Evolutionary conservation across 2,113 vertebrate species (phyloP), one percentile per base, ranked within the genome.

Genomic region (Onychostruthus taczanowskii): DNA sequence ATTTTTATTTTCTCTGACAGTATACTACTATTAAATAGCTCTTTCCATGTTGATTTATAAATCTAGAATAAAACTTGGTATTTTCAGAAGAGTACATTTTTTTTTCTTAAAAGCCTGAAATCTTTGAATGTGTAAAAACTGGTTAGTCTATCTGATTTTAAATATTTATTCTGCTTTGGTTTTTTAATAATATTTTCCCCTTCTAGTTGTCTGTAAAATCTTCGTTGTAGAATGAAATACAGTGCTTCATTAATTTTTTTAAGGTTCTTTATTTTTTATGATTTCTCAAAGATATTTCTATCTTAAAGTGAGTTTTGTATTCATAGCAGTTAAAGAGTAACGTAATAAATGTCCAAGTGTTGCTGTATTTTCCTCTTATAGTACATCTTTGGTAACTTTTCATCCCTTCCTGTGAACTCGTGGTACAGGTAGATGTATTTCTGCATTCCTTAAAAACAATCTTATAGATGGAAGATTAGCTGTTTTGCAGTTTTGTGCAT

Each of bases 391-490:
- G 30, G 44, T 58, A 67, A 6, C 11, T 84, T 84, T 49, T 89
- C 13, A 2, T 21, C 24, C 81, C 19, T 58, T 67, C 8, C 2
- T 16, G 11, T 58, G 77, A 88, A 46, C 46, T 59, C 59, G 53
- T 43, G 43, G 41, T 55, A 52, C 3, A 79, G 50, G 44, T 41
- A 75, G 73, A 81, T 66, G 24, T 84, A 63, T 92, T 94, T 96
- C 41, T 95, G 69, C 49, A 87, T 53, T 72, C 46, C 47, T 93
- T 94, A 69, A 94, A 95, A 94, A 58, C 88, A 86, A 73, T 89
- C 46, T 84, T 79, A n/a, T 1, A 70, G 66, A 35, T 80, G 63
- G 70, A 76, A 85, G 66, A 88, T 78, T 5, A 83, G 63, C 87
- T 89, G 21, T 21, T 94, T 85, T 94, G 74, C 70, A 92, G 47